Conservation (phyloP, 2,113 vertebrate species). For the Podarcis muralis region DNA sequence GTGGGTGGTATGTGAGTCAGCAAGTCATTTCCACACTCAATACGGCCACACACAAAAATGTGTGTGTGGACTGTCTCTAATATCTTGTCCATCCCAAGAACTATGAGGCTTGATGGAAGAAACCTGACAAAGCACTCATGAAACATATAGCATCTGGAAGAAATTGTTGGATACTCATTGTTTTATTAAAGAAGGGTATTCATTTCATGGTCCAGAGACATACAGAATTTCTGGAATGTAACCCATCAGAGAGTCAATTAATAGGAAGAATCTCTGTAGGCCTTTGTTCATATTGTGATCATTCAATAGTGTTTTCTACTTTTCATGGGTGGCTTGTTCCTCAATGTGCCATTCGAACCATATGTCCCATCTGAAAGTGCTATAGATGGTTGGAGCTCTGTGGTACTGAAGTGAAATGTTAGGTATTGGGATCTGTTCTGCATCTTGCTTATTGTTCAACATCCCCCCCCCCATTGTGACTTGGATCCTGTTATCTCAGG, state of each 20-base stretch:
- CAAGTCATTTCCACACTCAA: neutral
- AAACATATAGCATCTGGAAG: neutral
- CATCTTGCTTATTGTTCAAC: neutral
- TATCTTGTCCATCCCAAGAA: neutral
- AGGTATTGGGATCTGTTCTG: neutral
- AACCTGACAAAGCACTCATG: neutral
- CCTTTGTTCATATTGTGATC: neutral
- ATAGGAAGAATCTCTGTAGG: slow-evolving; percentile 1
- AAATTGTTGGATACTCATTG: neutral
- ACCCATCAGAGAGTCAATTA: slow-evolving; percentile 14
- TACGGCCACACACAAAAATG: neutral
- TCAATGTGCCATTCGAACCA: slow-evolving; percentile 13
- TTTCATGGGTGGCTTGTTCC: slow-evolving; percentile 34
- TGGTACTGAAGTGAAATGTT: neutral
- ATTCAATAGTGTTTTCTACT: neutral
- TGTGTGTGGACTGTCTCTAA: neutral
- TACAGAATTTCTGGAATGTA: slow-evolving; percentile 19
- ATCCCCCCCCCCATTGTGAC: neutral
- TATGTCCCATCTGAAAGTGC: neutral
- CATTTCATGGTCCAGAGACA: slow-evolving; percentile 5
- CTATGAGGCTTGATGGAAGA: neutral
- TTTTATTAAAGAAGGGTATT: slow-evolving; percentile 33
- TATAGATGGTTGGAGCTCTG: neutral
- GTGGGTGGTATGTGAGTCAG: neutral
- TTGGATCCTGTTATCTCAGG: neutral